Conservation (phyloP, 2,888 invertebrate genomes). For the Acrobasis consociella region DNA sequence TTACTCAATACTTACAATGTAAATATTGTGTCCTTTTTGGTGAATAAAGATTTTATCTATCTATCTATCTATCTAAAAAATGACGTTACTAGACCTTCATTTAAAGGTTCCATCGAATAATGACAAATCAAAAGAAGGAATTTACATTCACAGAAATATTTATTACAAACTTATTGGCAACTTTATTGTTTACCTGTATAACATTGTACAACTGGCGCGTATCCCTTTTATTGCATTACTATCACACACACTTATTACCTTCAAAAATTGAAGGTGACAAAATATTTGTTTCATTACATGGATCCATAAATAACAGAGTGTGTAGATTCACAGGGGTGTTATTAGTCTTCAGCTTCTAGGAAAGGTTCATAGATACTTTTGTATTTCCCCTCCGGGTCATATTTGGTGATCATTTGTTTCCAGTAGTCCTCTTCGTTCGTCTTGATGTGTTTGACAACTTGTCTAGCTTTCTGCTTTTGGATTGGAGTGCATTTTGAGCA, state of each 20-base stretch:
- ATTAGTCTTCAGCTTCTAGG: constrained; percentile 21
- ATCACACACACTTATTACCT: neutral
- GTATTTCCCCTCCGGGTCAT: constrained; percentile 86
- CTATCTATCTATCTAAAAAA: no score
- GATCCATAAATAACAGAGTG: neutral
- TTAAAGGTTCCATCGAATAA: no score
- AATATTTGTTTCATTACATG: neutral
- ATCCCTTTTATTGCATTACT: neutral
- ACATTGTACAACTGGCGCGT: constrained; percentile 10
- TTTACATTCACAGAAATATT: no score
- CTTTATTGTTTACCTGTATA: no score
- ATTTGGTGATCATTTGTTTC: constrained; percentile 85
- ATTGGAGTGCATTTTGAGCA: constrained; percentile 87
- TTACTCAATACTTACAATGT: no score
- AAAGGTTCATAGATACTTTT: constrained; percentile 82
- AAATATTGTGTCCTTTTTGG: no score
- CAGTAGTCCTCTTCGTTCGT: constrained; percentile 85
- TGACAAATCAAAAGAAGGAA: no score
- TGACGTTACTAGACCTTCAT: no score
- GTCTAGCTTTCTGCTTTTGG: constrained; percentile 84
- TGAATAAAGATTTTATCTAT: no score
- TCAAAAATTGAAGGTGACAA: neutral
- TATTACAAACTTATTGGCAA: no score
- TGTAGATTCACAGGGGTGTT: no score
- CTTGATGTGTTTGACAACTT: constrained; percentile 85